A percentile compares a stretch with the other conserved stretches of the same genome.
Conservation (phyloP, 2,113 vertebrate species). For the Anhinga anhinga region DNA sequence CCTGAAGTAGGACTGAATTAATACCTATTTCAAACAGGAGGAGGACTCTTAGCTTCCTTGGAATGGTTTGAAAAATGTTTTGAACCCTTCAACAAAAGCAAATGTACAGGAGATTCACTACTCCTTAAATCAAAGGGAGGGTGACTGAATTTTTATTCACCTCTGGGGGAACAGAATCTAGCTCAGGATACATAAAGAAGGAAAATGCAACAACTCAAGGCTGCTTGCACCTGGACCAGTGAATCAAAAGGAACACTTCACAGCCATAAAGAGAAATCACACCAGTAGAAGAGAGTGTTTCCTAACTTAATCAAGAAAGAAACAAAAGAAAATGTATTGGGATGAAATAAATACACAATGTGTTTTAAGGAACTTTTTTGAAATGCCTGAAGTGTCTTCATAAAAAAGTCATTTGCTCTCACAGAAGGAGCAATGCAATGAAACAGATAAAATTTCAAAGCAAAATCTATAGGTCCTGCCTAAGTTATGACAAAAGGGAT, state of each 20-base stretch:
- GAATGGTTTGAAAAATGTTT: neutral
- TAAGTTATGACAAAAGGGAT: neutral
- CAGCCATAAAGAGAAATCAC: neutral
- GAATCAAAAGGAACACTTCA: neutral
- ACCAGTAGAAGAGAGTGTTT: neutral
- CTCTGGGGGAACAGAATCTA: neutral
- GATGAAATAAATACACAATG: neutral
- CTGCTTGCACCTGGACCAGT: neutral
- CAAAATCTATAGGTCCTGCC: neutral
- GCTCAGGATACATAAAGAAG: neutral
- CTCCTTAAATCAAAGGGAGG: neutral
- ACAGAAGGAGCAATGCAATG: neutral
- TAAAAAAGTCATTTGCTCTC: neutral
- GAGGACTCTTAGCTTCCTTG: neutral
- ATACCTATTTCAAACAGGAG: neutral
- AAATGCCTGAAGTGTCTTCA: neutral
- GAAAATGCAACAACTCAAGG: constrained; percentile 19
- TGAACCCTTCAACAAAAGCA: neutral
- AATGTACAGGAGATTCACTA: neutral
- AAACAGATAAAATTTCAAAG: neutral
- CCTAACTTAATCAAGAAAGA: neutral
- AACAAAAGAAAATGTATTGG: neutral
- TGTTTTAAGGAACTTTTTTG: neutral
- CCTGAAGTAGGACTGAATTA: neutral
- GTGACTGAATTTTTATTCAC: neutral